A percentile compares a stretch with the other conserved stretches of the same genome.
Conservation (phyloP, 2,797 vertebrate species). For the Lithobates sylvaticus region DNA sequence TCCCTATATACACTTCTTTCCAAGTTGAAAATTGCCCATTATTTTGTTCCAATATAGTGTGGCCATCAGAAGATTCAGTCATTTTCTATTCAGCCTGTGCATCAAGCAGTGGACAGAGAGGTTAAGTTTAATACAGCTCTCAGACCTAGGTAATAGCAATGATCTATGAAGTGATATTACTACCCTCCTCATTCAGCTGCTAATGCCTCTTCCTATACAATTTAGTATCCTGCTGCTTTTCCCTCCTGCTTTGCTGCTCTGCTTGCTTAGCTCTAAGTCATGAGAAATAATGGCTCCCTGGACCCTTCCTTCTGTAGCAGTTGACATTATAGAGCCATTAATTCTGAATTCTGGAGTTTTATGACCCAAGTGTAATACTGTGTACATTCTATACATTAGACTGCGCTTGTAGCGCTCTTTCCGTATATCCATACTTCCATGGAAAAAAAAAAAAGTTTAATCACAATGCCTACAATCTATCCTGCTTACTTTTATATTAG, state of each 20-base stretch:
- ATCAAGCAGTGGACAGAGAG: neutral
- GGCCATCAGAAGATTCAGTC: neutral
- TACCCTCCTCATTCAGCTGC: constrained; percentile 15
- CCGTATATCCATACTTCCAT: constrained; percentile 24
- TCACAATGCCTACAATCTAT: neutral
- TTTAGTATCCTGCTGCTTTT: constrained; percentile 33
- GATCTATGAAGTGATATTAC: constrained; percentile 46
- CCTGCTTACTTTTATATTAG: no score
- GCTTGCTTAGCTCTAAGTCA: constrained; percentile 54
- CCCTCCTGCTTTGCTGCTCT: constrained; percentile 41
- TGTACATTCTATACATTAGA: constrained; percentile 50
- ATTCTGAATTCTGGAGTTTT: constrained; percentile 52
- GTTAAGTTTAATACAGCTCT: neutral
- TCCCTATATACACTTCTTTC: no score
- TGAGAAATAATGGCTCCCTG: constrained; percentile 51
- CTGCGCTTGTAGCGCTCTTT: constrained; percentile 7
- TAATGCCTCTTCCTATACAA: constrained; percentile 37
- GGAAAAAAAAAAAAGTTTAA: constrained; percentile 12
- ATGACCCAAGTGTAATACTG: constrained; percentile 37
- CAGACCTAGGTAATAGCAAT: constrained; percentile 2
- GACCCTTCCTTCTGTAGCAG: constrained; percentile 53
- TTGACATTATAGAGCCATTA: constrained; percentile 60
- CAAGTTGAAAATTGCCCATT: no score
- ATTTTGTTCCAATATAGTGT: neutral
- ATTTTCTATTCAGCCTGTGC: neutral